Evolutionary conservation across 2,113 vertebrate genomes (phyloP).

Genomic region (Trogon melanurus): DNA sequence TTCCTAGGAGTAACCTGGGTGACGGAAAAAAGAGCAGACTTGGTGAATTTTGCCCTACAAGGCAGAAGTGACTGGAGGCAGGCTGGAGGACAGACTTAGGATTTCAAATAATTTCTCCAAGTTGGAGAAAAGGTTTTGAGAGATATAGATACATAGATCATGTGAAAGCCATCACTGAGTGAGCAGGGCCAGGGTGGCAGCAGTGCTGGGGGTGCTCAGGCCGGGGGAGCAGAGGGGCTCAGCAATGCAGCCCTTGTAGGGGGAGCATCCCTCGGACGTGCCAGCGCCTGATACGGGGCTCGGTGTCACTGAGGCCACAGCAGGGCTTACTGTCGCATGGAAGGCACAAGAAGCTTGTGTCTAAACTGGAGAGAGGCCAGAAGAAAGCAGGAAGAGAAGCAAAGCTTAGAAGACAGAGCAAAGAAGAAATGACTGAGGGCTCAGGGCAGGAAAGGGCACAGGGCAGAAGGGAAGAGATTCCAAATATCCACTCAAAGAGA

Average conservation of each 20-base stretch:
- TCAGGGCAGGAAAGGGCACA: neutral
- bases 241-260: fast-evolving
- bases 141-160: neutral
- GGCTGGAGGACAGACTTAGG: neutral
- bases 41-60: neutral
- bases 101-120: neutral
- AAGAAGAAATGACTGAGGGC: neutral
- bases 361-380: neutral
- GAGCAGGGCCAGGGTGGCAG: neutral
- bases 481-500: neutral
- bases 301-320: fast-evolving
- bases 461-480: neutral
- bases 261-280: no score
- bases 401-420: neutral
- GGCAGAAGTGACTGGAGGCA: neutral
- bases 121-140: neutral
- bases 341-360: neutral
- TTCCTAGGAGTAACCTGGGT: no score
- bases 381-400: neutral
- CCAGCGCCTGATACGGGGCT: neutral
- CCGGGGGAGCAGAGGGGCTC: neutral
- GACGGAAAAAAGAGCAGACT: neutral
- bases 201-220: neutral
- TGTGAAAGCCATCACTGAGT: neutral
- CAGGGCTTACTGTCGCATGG: neutral